phyloP scores from a whole-genome alignment of 2,797 vertebrate genomes.

The Alauda arvensis region DNA sequence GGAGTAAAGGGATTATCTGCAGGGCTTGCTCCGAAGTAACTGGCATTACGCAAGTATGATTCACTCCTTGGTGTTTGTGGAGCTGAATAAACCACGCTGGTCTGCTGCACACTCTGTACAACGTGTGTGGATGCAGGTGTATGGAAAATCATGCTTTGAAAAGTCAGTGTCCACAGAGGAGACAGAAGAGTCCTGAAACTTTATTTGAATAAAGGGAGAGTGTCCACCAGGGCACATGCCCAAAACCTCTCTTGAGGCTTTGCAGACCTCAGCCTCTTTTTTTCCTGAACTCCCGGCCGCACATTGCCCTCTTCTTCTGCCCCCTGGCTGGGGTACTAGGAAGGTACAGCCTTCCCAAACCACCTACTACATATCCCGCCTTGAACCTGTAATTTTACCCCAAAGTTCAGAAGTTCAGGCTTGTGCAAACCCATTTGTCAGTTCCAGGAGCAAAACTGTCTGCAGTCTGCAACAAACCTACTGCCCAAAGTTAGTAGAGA shows the following conservation, averaged over 20 bases:
- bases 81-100: neutral
- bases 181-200: neutral
- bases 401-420: neutral
- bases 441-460: neutral
- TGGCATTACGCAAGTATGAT: neutral
- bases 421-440: neutral
- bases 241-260: neutral
- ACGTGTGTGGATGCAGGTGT: neutral
- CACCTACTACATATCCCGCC: fast-evolving
- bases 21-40: neutral
- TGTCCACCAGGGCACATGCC: neutral
- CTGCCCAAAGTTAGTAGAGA: neutral
- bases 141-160: neutral
- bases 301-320: neutral
- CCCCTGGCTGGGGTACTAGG: neutral
- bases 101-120: neutral
- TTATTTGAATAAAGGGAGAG: neutral
- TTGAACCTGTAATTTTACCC: neutral
- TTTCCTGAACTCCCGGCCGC: fast-evolving
- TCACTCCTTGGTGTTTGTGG: neutral
- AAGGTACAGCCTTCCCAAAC: neutral
- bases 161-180: neutral
- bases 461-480: neutral
- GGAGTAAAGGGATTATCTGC: neutral
- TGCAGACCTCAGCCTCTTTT: fast-evolving